These are phyloP conservation scores for Nilaparvata lugens DNA, from an alignment of 1,140 invertebrate genomes.

Conservation along the genomic window DNA sequence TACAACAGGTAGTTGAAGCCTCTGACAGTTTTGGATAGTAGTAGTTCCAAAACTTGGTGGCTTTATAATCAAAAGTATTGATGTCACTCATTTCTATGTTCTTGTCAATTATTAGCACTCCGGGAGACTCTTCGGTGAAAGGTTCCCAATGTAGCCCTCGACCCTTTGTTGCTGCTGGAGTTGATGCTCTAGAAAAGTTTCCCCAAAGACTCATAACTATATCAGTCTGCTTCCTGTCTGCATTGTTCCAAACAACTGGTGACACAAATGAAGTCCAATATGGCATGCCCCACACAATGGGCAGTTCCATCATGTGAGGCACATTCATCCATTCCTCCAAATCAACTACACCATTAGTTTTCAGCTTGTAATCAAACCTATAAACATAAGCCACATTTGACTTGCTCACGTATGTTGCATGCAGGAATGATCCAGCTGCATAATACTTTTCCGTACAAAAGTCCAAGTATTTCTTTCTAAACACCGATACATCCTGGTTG, in stretches of 20 bases:
- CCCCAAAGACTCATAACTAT: slow-evolving; percentile 65
- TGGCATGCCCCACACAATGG: slow-evolving; percentile 67
- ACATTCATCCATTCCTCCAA: slow-evolving; percentile 64
- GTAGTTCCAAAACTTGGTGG: slow-evolving; percentile 70
- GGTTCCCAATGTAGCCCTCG: slow-evolving; percentile 58
- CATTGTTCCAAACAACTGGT: slow-evolving; percentile 52
- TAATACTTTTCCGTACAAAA: slow-evolving; percentile 64
- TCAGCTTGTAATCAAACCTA: slow-evolving; percentile 63
- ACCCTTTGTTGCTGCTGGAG: slow-evolving; percentile 51
- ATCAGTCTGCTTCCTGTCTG: slow-evolving; percentile 65
- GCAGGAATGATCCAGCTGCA: slow-evolving; percentile 52
- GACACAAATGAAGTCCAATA: slow-evolving; percentile 43
- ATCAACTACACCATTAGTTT: slow-evolving; percentile 48
- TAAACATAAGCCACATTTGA: slow-evolving; percentile 51
- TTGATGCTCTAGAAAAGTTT: slow-evolving; percentile 58
- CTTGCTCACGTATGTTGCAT: slow-evolving; percentile 51
- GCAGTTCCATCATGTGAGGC: slow-evolving; percentile 66
- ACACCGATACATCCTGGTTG: slow-evolving; percentile 44
- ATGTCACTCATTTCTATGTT: slow-evolving; percentile 61
- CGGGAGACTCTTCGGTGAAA: slow-evolving; percentile 49
- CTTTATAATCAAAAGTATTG: slow-evolving; percentile 55
- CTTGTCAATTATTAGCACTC: slow-evolving; percentile 58
- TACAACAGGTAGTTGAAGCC: slow-evolving; percentile 20
- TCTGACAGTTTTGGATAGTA: slow-evolving; percentile 57
- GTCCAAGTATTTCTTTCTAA: slow-evolving; percentile 50